Base-by-base conservation (phyloP, 2,888 invertebrate species). In the Brenthis daphne region DNA sequence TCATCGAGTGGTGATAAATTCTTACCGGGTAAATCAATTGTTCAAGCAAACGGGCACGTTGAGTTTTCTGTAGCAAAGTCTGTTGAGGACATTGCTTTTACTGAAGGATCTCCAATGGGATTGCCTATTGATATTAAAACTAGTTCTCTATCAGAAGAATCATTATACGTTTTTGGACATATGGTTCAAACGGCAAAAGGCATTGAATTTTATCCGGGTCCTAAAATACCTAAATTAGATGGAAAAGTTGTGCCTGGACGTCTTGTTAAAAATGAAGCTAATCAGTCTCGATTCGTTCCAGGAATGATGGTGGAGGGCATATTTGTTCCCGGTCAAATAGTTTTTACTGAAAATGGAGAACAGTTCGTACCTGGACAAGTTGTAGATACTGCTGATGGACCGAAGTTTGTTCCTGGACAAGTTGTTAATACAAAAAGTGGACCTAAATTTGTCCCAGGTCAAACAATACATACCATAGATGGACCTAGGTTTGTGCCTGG, bases 401-500 rank as follows among this genome's bases (percentile, higher is more conserved):
- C 95, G 0, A 96, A 96, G 82, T 96, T 96, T 82, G 95, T 96
- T 16, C 96, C 96, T 3, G 96, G 96, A 2, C 96, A 96, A 88
- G 95, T 96, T 77, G 95, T 96, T 0, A 95, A 95, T 77, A 95
- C 95, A 0, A 93, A 94, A 79, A 93, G 92, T 57, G 95, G 95
- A 8, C 93, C 94, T 0, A 95, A 95, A 79, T 95, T 95, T 78
- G 93, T 93, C 12, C 93, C 96, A 2, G 96, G 96, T 8, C 96
- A 96, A 87, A 96, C 96, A 0, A 93, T 96, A 72, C 94, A 95
- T 70, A 95, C 95, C 0, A 94, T 94, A 64, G 95, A 95, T 73
- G 96, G 96, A 0, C 94, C 95, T 20, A 94, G 95, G 73, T 96
- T 96, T 79, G 95, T 96, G n/a, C 96, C 96, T 0, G 96, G 96